Evolutionary conservation across 37 sponge, comb jelly and placozoan species (phyloP).

Genomic region (Tethya wilhelma): DNA sequence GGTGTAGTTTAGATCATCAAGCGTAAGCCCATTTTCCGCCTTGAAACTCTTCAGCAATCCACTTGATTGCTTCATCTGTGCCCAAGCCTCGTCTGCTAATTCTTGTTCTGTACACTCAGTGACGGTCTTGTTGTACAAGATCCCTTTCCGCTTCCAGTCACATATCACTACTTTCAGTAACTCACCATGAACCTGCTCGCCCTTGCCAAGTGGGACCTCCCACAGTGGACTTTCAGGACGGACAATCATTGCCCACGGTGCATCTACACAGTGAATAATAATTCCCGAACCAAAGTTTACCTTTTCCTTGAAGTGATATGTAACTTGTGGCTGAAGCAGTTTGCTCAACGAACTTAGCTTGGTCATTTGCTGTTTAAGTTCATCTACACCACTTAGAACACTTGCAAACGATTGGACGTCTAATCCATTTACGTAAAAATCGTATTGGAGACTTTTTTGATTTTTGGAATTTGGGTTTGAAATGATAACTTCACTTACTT

Average conservation of each 20-base stretch:
- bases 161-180: neutral
- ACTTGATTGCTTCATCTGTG: too few relatives aligned
- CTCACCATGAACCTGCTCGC: neutral
- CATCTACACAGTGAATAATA: neutral
- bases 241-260: neutral
- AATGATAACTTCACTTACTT: neutral
- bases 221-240: neutral
- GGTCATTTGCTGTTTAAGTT: neutral
- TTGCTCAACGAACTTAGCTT: neutral
- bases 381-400: neutral
- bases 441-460: neutral
- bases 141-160: too few relatives aligned
- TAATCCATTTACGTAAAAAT: neutral
- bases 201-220: neutral
- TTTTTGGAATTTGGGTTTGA: neutral
- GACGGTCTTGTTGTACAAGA: too few relatives aligned
- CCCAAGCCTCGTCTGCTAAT: too few relatives aligned
- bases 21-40: too few relatives aligned
- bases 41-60: too few relatives aligned
- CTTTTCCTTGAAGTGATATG: neutral
- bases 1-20: too few relatives aligned
- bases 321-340: neutral
- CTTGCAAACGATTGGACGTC: neutral
- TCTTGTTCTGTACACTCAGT: too few relatives aligned
- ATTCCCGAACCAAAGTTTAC: neutral